These are phyloP conservation scores for Dioctria rufipes DNA, from an alignment of 2,888 invertebrate genomes.

Conservation along the genomic window DNA sequence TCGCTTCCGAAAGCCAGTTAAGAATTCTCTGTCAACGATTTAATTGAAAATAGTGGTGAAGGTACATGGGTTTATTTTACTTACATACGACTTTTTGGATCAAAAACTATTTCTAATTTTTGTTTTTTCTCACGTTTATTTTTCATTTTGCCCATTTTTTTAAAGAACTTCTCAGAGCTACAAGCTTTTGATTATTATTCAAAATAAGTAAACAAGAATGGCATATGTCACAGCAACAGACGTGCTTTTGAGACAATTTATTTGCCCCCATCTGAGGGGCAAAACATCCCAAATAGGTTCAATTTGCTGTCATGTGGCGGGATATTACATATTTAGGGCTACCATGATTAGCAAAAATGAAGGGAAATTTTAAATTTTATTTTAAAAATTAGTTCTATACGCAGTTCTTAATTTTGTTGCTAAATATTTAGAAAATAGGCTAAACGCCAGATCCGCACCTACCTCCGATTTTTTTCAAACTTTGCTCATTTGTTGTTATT, in stretches of 20 bases:
- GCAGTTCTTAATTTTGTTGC: no score
- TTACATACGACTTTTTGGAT: conserved; percentile 76
- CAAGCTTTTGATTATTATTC: neutral
- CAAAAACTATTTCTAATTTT: conserved; percentile 75
- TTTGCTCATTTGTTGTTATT: no score
- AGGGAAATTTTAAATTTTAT: no score
- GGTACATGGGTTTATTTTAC: conserved; percentile 54
- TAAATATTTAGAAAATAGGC: no score
- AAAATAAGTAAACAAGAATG: neutral
- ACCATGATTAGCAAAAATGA: no score
- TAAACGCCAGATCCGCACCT: no score
- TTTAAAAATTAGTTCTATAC: no score
- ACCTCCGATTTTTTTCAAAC: no score
- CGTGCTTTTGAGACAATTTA: neutral
- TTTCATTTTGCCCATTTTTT: conserved; percentile 53
- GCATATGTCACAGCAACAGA: neutral
- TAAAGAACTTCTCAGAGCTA: neutral
- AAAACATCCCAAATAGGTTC: no score
- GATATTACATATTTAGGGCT: no score
- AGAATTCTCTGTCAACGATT: conserved; percentile 77
- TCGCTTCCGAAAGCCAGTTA: conserved; percentile 86
- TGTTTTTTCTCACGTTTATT: conserved; percentile 70
- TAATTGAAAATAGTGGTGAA: neutral
- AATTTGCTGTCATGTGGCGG: no score
- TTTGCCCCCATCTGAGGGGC: no score